A percentile compares a stretch with the other conserved stretches of the same genome.
These are phyloP conservation scores for Coregonus clupeaformis DNA, from an alignment of 2,113 vertebrate species.

Conservation along the genomic window DNA sequence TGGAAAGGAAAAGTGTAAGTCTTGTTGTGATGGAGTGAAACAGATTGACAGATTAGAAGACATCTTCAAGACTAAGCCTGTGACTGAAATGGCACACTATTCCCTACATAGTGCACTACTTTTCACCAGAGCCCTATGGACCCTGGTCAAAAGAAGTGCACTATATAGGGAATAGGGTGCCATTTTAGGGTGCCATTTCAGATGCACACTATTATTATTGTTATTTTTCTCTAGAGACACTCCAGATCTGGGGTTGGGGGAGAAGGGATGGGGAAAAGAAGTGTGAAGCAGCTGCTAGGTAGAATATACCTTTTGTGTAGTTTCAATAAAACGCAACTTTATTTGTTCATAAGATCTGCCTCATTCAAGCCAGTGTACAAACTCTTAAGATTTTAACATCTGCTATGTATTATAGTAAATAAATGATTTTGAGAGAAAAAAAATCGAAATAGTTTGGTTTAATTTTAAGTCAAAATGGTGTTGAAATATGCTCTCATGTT, in stretches of 20 bases:
- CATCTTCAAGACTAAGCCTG: too few species aligned
- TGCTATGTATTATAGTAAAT: conserved; percentile 91
- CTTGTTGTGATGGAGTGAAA: conserved; percentile 21
- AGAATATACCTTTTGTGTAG: conserved; percentile 72
- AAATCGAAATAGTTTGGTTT: conserved; percentile 48
- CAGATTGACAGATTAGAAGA: neutral
- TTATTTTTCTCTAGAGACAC: neutral
- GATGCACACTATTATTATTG: too few species aligned
- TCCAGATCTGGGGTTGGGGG: neutral
- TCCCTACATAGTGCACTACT: too few species aligned
- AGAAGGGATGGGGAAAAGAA: conserved; percentile 16
- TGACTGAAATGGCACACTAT: too few species aligned
- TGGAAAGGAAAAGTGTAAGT: conserved; percentile 12
- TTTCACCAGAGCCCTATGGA: too few species aligned
- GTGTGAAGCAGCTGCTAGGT: conserved; percentile 74
- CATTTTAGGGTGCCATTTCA: too few species aligned
- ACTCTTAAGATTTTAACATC: conserved; percentile 80
- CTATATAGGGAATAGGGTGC: too few species aligned
- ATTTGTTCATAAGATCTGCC: conserved; percentile 63
- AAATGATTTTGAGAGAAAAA: conserved; percentile 89
- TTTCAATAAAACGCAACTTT: conserved; percentile 54
- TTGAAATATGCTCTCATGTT: neutral
- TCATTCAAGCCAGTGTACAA: conserved; percentile 75
- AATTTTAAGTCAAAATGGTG: conserved; percentile 14
- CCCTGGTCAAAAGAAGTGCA: too few species aligned